Base-by-base conservation (phyloP, 2,888 invertebrate species). In the Ypsolopha scabrella region DNA sequence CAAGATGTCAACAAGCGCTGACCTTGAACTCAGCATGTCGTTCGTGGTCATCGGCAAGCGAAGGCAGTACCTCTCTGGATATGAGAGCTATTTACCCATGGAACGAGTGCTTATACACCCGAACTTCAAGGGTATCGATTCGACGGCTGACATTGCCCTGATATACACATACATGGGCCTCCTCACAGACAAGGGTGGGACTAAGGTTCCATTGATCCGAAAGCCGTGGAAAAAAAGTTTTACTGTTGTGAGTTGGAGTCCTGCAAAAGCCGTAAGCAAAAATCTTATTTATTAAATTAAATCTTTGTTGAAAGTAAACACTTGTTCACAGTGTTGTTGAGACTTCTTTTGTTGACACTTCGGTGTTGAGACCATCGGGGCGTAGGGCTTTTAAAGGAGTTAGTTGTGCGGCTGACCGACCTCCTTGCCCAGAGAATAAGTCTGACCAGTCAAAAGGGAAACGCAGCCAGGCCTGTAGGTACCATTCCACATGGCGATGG, bases 31-130 rank as follows among this genome's bases (percentile, higher is more conserved):
- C 8, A 67, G 77, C 0, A 56, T 68, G 1, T 78, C 79, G 0
- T 80, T 80, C 46, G 69, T 80, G 0, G 70, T 79, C 1, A 68
- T 79, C 2, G 80, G 80, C 6, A 68, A 73, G 0, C 72, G 70
- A 52, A 65, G 64, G 45, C 77, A 78, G 75, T 78, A 70, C 13
- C 69, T 70, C 3, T 57, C 70, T 0, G 74, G 73, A 6, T 74
- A 78, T 51, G 79, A 80, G 54, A 73, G 75, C 50, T 80, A 80
- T 54, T 60, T 80, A 0, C 79, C 78, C 0, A 79, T 80, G 44
- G 80, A 80, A 51, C 63, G 69, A 50, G 60, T 80, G 6, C 9
- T 74, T 1, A 66, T 60, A 0, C 79, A 80, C 52, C 79, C 78
- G 0, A 60, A 64, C 2, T 73, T 59, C 48, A 62, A n/a, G 38